Percentiles rank a stretch among this genome's conserved stretches.
These are phyloP conservation scores for Noctua janthina DNA, from an alignment of 2,888 invertebrate genomes.

Conservation along the genomic window DNA sequence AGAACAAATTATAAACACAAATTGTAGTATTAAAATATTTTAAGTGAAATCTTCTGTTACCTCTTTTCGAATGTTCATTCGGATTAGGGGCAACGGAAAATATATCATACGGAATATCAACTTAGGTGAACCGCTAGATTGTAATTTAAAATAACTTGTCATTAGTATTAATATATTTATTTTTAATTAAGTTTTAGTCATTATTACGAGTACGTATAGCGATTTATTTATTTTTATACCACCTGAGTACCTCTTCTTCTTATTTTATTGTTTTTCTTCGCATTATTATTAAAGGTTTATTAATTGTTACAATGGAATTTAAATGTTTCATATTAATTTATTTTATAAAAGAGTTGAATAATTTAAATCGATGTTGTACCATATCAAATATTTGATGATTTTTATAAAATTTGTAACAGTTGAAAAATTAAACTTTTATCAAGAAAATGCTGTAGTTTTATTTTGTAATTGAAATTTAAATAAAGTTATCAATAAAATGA, in stretches of 20 bases:
- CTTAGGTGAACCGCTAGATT: slow-evolving; percentile 88
- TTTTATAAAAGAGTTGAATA: slow-evolving; percentile 55
- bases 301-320: slow-evolving; percentile 69
- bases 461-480: slow-evolving; percentile 45
- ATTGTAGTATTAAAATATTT: slow-evolving; percentile 84
- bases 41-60: slow-evolving; percentile 90
- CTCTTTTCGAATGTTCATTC: slow-evolving; percentile 83
- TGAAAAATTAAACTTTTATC: slow-evolving; percentile 74
- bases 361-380: slow-evolving; percentile 57
- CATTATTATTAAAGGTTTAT: slow-evolving; percentile 72
- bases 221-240: slow-evolving; percentile 85
- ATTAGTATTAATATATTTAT: slow-evolving; percentile 90
- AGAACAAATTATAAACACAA: slow-evolving; percentile 72
- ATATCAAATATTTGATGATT: slow-evolving; percentile 51
- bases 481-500: slow-evolving; percentile 21
- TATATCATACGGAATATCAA: slow-evolving; percentile 82
- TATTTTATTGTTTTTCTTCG: slow-evolving; percentile 78
- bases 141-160: slow-evolving; percentile 90
- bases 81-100: slow-evolving; percentile 89
- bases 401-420: slow-evolving; percentile 62
- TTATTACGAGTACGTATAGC: slow-evolving; percentile 79
- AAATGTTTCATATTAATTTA: slow-evolving; percentile 65
- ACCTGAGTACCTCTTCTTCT: slow-evolving; percentile 90
- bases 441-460: slow-evolving; percentile 66
- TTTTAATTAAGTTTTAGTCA: slow-evolving; percentile 87